Base-by-base conservation (phyloP, 2,797 vertebrate species). In the Lithobates sylvaticus region DNA sequence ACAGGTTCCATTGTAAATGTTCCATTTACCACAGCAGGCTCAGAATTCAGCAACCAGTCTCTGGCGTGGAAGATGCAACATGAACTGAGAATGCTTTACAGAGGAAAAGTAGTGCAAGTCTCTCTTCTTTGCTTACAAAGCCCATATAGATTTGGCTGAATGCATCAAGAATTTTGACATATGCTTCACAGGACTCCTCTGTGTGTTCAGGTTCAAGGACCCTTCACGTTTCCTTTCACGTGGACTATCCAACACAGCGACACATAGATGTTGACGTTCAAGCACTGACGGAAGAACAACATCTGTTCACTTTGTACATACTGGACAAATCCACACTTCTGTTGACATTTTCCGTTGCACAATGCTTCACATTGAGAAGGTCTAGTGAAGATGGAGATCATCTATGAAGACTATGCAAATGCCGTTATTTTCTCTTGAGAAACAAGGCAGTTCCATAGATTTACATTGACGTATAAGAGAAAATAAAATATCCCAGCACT, bases 401-500 rank as follows among this genome's bases (percentile, higher is more conserved):
- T 83, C 90, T 89, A 88, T 91, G 78, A 82, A 2, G 1, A 88
- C 73, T 89, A 90, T 58, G 77, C 90, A 91, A 90, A 90, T 91
- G 92, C 91, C 81, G 76, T 86, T 88, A 88, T 85, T 69, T 93
- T 88, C 77, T 90, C 91, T 90, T 91, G 93, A 91, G 94, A 97
- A 81, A 83, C 68, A 84, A 97, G 96, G 96, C 95, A 96, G 96
- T 96, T 96, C 89, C 10, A 91, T 93, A 96, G 94, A 97, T 96
- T 96, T 96, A 97, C 96, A 95, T 92, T 92, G 96, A 96, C 89
- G 91, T 94, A 96, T 90, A 94, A 94, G 95, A 95, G 95, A 95
- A 95, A 92, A 95, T 42, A 94, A 94, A 93, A 94, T 94, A 96
- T 93, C 96, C 96, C 96, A 97, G 97, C 97, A 97, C 97, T 98